Percentiles rank a stretch among this genome's conserved stretches.
Evolutionary conservation across 2,888 invertebrate species (phyloP).

Genomic region (Athalia circularis): DNA sequence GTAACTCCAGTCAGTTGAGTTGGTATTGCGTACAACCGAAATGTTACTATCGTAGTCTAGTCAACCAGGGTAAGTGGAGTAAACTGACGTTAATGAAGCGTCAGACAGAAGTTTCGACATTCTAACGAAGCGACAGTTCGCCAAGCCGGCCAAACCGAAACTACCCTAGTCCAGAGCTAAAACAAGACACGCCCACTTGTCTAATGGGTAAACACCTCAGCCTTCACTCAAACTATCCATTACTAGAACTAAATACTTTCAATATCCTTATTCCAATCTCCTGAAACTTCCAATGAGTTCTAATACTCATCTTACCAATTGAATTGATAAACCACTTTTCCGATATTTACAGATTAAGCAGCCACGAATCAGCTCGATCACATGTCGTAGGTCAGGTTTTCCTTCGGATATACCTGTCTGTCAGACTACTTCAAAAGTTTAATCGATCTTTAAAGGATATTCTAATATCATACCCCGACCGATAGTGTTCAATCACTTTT

Average conservation of each 20-base stretch:
- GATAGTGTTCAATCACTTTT: not conserved
- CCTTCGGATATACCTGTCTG: too few relatives aligned
- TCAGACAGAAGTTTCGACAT: constrained; percentile 38
- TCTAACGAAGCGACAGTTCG: constrained; percentile 26
- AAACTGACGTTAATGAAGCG: constrained; percentile 41
- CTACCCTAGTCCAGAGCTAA: constrained; percentile 16
- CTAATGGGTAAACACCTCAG: constrained; percentile 26
- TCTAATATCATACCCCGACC: too few relatives aligned
- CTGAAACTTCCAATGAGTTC: not conserved
- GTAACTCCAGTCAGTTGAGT: constrained; percentile 1
- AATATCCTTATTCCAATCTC: not conserved
- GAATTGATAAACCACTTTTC: not conserved
- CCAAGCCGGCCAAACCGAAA: constrained; percentile 6
- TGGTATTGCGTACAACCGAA: not conserved
- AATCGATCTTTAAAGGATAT: too few relatives aligned
- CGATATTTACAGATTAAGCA: too few relatives aligned
- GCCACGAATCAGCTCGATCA: too few relatives aligned
- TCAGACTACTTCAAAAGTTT: too few relatives aligned
- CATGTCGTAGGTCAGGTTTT: too few relatives aligned
- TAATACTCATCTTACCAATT: not conserved
- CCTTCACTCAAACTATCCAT: constrained; percentile 4
- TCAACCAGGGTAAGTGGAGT: not conserved
- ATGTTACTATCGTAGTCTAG: constrained; percentile 14
- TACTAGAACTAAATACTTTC: constrained; percentile 6
- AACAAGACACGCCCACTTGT: not conserved